Evolutionary conservation across 2,888 invertebrate genomes (phyloP).

Genomic region (Myopa testacea): DNA sequence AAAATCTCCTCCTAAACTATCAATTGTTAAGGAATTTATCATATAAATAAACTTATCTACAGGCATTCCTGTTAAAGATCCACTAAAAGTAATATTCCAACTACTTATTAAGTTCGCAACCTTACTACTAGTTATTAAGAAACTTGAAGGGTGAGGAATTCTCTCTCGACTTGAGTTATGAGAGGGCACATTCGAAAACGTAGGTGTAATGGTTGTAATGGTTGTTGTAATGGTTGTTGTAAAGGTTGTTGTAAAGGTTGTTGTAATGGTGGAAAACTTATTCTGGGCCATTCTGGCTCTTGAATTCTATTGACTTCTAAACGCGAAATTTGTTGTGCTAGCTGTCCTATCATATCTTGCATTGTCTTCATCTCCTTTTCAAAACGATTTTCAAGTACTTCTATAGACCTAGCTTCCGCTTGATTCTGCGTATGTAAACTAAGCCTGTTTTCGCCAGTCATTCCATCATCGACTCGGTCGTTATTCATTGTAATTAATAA

Average conservation of each 20-base stretch:
- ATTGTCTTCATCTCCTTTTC: slow-evolving; percentile 18
- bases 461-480: not conserved
- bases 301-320: not conserved
- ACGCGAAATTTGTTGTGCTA: no score
- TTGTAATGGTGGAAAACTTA: slow-evolving; percentile 1
- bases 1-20: slow-evolving; percentile 32
- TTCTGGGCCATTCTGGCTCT: slow-evolving; percentile 21
- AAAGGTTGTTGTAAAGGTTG: not conserved
- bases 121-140: slow-evolving; percentile 20
- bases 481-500: slow-evolving; percentile 6
- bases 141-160: slow-evolving; percentile 21
- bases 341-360: no score
- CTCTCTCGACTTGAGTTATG: not conserved
- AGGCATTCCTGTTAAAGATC: no score
- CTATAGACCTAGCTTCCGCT: not conserved
- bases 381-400: not conserved
- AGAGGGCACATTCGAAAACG: not conserved
- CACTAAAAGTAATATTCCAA: no score
- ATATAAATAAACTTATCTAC: slow-evolving; percentile 42
- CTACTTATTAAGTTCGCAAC: no score
- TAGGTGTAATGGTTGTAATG: not conserved
- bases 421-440: not conserved
- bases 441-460: not conserved
- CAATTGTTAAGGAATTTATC: slow-evolving; percentile 33
- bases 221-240: no score